Percentiles rank a stretch among this genome's conserved stretches.
These are phyloP conservation scores for Phytoseiulus persimilis DNA, from an alignment of 2,888 invertebrate species.

Conservation along the genomic window DNA sequence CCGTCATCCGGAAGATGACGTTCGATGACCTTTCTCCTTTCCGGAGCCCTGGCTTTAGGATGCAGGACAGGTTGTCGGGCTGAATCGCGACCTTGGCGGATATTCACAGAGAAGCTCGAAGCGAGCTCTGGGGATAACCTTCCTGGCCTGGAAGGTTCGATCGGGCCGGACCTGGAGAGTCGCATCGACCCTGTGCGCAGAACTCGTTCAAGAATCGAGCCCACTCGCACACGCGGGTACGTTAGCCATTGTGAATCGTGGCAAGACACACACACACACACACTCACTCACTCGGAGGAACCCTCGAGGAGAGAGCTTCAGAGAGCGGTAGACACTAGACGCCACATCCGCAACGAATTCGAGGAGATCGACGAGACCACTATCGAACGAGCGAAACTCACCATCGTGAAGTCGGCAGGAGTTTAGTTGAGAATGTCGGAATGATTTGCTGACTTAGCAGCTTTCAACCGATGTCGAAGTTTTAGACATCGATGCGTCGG, in stretches of 20 bases:
- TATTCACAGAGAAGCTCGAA: background rate
- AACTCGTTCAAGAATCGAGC: background rate
- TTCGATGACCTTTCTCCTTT: background rate
- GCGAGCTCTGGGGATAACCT: background rate
- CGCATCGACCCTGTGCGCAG: background rate
- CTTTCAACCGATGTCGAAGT: conserved; percentile 13
- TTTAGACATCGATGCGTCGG: conserved; percentile 33
- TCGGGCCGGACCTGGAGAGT: background rate
- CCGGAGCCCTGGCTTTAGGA: background rate
- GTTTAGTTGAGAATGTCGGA: background rate
- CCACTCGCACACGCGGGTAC: background rate
- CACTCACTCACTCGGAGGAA: background rate
- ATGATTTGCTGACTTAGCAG: conserved; percentile 18
- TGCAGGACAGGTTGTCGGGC: background rate
- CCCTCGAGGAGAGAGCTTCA: background rate
- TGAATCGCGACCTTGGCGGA: background rate
- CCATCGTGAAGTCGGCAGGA: background rate
- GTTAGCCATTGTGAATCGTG: background rate
- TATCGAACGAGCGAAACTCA: background rate
- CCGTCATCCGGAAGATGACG: no score
- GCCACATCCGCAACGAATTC: background rate
- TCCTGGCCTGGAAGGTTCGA: background rate
- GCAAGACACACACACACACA: background rate
- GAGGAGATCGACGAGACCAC: background rate
- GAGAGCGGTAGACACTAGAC: background rate